phyloP scores from a whole-genome alignment of 2,888 invertebrate genomes.

The Cantharis nigra region DNA sequence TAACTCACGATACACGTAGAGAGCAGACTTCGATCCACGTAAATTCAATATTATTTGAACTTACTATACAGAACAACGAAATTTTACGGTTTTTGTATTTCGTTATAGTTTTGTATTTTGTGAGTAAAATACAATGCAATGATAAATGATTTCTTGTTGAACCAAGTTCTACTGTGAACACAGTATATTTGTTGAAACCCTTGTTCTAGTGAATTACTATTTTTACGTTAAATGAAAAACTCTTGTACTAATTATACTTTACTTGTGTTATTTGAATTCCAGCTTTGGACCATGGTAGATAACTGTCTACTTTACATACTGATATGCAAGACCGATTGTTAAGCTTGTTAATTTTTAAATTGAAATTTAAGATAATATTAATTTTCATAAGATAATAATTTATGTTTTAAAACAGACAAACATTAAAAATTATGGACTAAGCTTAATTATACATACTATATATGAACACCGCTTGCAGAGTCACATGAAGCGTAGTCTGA shows the following conservation, averaged over 20 bases:
- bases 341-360: not conserved
- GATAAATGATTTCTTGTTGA: not conserved
- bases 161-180: not conserved
- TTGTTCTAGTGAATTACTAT: not conserved
- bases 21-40: not conserved
- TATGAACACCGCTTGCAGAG: not conserved
- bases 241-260: not conserved
- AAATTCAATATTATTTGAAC: not conserved
- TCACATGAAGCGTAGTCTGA: not conserved
- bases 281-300: too few relatives aligned
- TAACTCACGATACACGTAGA: not conserved
- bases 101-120: not conserved
- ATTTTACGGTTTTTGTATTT: not conserved
- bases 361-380: not conserved
- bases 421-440: not conserved
- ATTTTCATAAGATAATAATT: not conserved
- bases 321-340: not conserved
- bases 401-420: not conserved
- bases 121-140: not conserved
- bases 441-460: not conserved
- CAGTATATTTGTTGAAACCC: not conserved
- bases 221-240: not conserved
- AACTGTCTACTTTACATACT: too few relatives aligned
- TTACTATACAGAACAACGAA: not conserved
- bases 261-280: too few relatives aligned